Conservation (phyloP, 2,113 vertebrate species). For the Tachuris rubrigastra region DNA sequence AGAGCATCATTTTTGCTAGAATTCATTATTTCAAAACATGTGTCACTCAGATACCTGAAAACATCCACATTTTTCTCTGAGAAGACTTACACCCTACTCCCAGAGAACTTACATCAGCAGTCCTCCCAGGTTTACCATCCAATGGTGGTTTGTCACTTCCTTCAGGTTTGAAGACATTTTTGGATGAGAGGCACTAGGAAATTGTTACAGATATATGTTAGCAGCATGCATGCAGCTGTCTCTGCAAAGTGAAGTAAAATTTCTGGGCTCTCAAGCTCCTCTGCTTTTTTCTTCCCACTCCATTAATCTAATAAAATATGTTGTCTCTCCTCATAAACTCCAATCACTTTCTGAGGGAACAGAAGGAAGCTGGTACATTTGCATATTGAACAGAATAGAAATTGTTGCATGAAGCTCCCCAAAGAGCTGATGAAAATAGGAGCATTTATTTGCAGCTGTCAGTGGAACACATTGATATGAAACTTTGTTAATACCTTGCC, state of each 20-base stretch:
- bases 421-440: conserved; percentile 33
- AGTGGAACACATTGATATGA: not conserved
- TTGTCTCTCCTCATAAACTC: conserved; percentile 28
- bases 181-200: not conserved
- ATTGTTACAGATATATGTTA: not conserved
- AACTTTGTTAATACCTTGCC: conserved; percentile 6
- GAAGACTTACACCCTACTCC: not conserved
- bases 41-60: not conserved
- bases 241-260: not conserved
- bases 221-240: not conserved
- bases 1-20: not conserved
- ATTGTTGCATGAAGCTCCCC: conserved; percentile 11
- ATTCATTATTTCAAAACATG: not conserved
- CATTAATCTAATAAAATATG: conserved; percentile 55
- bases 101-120: not conserved
- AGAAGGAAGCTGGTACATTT: conserved; percentile 13
- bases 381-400: conserved; percentile 48
- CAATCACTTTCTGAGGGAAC: conserved; percentile 3
- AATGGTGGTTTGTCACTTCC: not conserved
- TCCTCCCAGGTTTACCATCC: not conserved
- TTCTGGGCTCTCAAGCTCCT: not conserved
- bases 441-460: conserved; percentile 52
- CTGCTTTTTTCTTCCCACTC: not conserved
- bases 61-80: not conserved
- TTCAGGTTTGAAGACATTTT: not conserved